Evolutionary conservation across 2,888 invertebrate species (phyloP), one percentile per base, ranked within the genome.

Genomic region (Acanthosepion lycidas): DNA sequence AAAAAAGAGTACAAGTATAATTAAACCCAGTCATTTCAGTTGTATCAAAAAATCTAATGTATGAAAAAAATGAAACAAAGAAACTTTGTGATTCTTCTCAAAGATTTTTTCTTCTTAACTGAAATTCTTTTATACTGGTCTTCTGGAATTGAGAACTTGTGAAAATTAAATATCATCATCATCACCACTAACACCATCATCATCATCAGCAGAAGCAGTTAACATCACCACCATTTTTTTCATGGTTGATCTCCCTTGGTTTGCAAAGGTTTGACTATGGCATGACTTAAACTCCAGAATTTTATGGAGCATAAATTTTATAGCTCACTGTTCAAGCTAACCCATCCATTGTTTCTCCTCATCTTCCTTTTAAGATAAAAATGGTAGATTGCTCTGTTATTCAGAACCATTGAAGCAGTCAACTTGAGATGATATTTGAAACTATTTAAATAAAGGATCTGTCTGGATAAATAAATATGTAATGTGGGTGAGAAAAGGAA

Each of bases 291-390:
- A 4, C 59, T 59, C 78, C 6, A n/a, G 78, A 78, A 9, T 78
- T 78, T n/a, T 78, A 78, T 78, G 78, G 78, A n/a, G 78, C 78
- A 78, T 78, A n/a, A n/a, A 78, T 78, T 78, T 78, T 78, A 78
- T 78, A n/a, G 78, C 78, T 78, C 78, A 28, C 28, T n/a, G 15
- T 78, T 78, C 12, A 59, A 59, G 23, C 20, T 20, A 23, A 59
- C 59, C 59, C 59, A n/a, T n/a, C 78, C 9, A 78, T 28, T n/a
- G 78, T n/a, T 78, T 78, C n/a, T n/a, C n/a, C 78, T 78, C 78
- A 78, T 78, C n/a, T n/a, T 28, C 12, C 78, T 78, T 78, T 78
- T 78, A n/a, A 78, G 78, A 78, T 78, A 78, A n/a, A 78, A 78
- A 78, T 78, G n/a, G 78, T 9, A 78, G 9, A 78, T n/a, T n/a